Base-by-base conservation (phyloP, 2,113 vertebrate species). In the Elanoides forficatus region DNA sequence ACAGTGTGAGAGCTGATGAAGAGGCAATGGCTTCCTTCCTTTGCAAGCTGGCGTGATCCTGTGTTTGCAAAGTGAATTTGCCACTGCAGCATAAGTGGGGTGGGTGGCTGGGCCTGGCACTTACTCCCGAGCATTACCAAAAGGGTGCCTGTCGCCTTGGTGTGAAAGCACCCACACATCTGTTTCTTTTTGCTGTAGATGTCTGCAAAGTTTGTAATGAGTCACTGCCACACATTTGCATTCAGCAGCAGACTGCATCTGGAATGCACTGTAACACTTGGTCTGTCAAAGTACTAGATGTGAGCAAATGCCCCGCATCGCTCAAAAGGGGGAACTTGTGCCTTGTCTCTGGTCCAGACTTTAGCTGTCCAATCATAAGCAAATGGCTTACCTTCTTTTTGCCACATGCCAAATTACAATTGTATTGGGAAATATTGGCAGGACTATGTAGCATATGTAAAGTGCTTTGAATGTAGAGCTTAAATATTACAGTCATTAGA, bases 51-150 rank as follows among this genome's bases (percentile, higher is more conserved):
- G 20, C 5, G 2, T 43, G 34, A 62, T 65, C 74, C 38, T 56
- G 9, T 25, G 11, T 25, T 18, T 75, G 40, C 42, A 86, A 68
- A 88, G 16, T 13, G 25, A 90, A 50, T 71, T 67, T 89, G 42
- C n/a, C 2, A 0, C 21, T 68, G 43, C 23, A 68, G 13, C 53
- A 2, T 10, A 6, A 14, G 7, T 32, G 22, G 1, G 0, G 36
- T 36, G n/a, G 3, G 3, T 60, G 15, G 14, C 53, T 58, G 50
- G 50, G 38, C 23, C 56, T 11, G 20, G 18, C 26, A 6, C 4
- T 40, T 32, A 7, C 13, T 59, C 5, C 52, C 4, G 9, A 47
- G 14, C 3, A 1, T n/a, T 88, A 27, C 25, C 26, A 9, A 36
- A 47, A 48, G 25, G 13, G 18, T 59, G 7, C 13, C 6, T 67